phyloP scores from a whole-genome alignment of 1,140 invertebrate genomes.

The Myzus persicae region DNA sequence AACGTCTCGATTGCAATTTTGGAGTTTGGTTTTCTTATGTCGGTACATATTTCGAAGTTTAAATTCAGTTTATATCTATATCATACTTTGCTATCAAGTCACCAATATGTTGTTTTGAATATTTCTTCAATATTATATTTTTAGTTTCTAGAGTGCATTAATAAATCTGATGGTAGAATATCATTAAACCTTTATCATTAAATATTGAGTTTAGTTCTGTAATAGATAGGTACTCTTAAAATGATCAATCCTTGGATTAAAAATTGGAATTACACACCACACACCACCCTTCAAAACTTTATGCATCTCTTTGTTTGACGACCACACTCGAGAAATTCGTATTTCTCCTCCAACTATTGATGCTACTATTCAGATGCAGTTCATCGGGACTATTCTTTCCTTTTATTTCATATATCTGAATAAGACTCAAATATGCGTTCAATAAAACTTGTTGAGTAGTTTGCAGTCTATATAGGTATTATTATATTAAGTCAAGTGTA shows the following conservation, averaged over 20 bases:
- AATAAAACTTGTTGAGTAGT: background rate
- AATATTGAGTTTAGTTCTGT: background rate
- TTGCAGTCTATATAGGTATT: background rate
- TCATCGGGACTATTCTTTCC: background rate
- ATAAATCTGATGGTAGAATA: background rate
- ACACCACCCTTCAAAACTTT: background rate
- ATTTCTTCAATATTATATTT: background rate
- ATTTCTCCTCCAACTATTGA: background rate
- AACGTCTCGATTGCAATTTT: background rate
- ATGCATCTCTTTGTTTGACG: background rate
- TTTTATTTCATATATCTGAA: background rate
- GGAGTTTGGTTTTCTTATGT: background rate
- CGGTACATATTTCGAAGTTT: background rate
- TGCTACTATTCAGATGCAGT: background rate
- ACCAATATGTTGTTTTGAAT: background rate
- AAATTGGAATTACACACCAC: background rate
- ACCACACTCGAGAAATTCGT: background rate
- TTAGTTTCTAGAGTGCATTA: background rate
- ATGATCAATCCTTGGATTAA: background rate
- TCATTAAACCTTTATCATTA: background rate
- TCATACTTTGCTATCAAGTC: background rate
- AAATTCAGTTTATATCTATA: background rate
- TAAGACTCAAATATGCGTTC: background rate
- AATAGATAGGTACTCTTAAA: background rate
- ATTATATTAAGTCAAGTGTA: background rate